Base-by-base conservation (phyloP, 2,113 vertebrate species). In the Menidia beryllina region DNA sequence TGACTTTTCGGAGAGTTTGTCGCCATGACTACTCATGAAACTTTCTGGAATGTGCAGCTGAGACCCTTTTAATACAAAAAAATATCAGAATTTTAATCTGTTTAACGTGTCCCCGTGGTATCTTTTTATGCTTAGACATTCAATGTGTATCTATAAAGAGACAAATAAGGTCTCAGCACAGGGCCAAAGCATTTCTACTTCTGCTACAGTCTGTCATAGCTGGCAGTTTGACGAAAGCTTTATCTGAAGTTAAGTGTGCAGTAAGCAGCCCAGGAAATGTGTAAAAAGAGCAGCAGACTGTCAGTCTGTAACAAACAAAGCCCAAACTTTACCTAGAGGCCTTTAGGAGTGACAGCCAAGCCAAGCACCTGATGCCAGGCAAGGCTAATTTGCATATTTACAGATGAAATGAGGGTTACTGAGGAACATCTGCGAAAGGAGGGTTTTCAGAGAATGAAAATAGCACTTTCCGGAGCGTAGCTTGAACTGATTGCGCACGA, bases 1-100 rank as follows among this genome's bases (percentile, higher is more conserved):
- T 12, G 3, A 68, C 6, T 20, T 30, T 75, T 65, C 51, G 9
- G 5, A 23, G 4, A 56, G 60, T 53, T 73, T 72, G 54, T 61
- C 30, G 65, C 53, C 56, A 47, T 67, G n/a, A n/a, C n/a, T n/a
- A n/a, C n/a, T n/a, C n/a, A n/a, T n/a, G n/a, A n/a, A n/a, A n/a
- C n/a, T n/a, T n/a, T n/a, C n/a, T n/a, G n/a, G n/a, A n/a, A n/a
- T n/a, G n/a, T n/a, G n/a, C n/a, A n/a, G 51, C 30, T 45, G 49
- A 77, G 9, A 5, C 19, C 7, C 52, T 62, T 41, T 20, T 66
- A 5, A 66, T 24, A 12, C 5, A 7, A 4, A 36, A 20, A 27
- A 54, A 36, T 36, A 57, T 23, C 20, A 6, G 39, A 20, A 23
- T 7, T 4, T 57, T 11, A 15, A 25, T 3, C 23, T 17, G 13